Evolutionary conservation across 1,140 invertebrate genomes (phyloP), one percentile per base, ranked within the genome.

Genomic region (Coelopa frigida): DNA sequence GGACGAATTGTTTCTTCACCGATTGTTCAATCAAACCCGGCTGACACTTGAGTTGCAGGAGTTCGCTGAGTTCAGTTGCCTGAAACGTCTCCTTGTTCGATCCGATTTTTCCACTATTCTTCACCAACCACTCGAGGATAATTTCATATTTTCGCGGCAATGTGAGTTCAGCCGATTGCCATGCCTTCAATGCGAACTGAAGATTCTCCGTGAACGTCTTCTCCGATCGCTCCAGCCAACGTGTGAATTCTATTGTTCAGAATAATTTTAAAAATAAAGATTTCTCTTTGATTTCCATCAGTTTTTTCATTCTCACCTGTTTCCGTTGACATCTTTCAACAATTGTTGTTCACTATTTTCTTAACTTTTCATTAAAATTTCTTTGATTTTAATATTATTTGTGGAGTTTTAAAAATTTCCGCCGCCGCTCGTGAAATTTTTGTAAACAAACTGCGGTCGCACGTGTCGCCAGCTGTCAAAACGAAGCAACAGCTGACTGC

Each of bases 121-220:
- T 45, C 32, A 1, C 15, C 12, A 68, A 48, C 65, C 65, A 68
- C 22, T 55, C 32, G 4, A 61, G 36, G 10, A 68, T 40, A 11
- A 59, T 37, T 38, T 68, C 62, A 31, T 64, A 59, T 56, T 68
- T 68, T 29, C 46, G 55, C 15, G 50, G 43, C 18, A 62, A 53
- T 3, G 48, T 45, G n/a, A 66, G 68, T 22, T 68, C 65, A 2
- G 55, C 49, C 0, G 65, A 68, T 42, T 59, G 59, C 61, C 65
- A 68, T 5, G 56, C 54, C 40, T 63, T 65, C 3, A 64, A 49
- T 4, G 60, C 57, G 36, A 68, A 68, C 7, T 54, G 51, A 18
- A 68, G 23, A 41, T 58, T 61, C 40, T 55, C 45, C 10, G 44
- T 18, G 10, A 52, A 61, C 5, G 44, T 17, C 18, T 61, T 60